These are phyloP conservation scores for Solenodon paradoxus DNA, from an alignment of 2,113 vertebrate species.

Conservation along the genomic window DNA sequence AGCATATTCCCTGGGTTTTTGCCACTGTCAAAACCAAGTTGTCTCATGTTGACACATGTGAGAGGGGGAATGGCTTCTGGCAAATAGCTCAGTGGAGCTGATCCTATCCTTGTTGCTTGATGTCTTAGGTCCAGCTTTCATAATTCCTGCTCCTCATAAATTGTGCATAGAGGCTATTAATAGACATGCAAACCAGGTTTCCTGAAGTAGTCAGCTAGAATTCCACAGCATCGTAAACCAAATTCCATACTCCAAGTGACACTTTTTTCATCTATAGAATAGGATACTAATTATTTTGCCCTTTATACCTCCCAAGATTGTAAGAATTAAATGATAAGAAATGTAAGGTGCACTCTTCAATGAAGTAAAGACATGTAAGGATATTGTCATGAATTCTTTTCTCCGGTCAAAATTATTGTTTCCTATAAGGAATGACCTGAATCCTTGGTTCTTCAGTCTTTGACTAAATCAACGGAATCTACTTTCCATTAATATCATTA, in stretches of 20 bases:
- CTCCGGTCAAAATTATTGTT: neutral
- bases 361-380: neutral
- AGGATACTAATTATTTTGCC: neutral
- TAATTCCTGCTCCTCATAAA: neutral
- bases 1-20: neutral
- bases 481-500: neutral
- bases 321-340: neutral
- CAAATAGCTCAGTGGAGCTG: neutral
- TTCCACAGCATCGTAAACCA: neutral
- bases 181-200: neutral
- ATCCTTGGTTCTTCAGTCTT: neutral
- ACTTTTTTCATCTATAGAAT: neutral
- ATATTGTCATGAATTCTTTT: neutral
- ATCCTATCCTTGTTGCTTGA: neutral
- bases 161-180: neutral
- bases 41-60: neutral
- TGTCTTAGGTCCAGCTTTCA: neutral
- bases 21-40: neutral
- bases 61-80: neutral
- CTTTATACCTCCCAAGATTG: neutral
- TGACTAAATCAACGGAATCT: neutral
- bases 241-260: neutral
- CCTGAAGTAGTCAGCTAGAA: neutral
- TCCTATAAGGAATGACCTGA: neutral
- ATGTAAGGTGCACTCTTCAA: neutral